phyloP scores from a whole-genome alignment of 2,888 invertebrate species.

The Cephalotes varians region DNA sequence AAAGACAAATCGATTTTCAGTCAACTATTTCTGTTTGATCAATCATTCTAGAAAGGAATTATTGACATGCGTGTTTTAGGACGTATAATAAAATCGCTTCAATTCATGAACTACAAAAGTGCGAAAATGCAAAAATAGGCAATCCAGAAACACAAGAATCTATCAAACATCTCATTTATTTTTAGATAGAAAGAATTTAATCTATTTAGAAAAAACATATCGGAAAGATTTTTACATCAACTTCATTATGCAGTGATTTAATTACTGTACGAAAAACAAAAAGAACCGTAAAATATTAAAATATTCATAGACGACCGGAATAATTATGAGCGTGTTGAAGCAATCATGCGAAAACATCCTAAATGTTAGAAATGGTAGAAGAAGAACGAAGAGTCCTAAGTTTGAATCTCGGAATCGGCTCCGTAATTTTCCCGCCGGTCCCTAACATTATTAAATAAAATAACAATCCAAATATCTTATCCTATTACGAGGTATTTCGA shows the following conservation, averaged over 20 bases:
- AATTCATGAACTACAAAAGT: background rate
- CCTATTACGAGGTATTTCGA: background rate
- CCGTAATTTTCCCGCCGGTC: no score
- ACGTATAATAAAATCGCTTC: constrained; percentile 1
- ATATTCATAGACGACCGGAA: no score
- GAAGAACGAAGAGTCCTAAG: no score
- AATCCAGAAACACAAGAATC: background rate
- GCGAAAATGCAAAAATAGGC: background rate
- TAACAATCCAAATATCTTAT: background rate
- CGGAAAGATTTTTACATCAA: background rate
- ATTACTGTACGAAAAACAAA: no score
- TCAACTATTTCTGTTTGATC: constrained; percentile 35
- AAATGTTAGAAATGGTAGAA: no score
- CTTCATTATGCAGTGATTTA: background rate
- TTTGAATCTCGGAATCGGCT: no score
- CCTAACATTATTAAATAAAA: constrained; percentile 1
- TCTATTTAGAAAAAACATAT: background rate
- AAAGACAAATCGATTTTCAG: background rate
- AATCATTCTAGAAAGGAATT: constrained; percentile 13
- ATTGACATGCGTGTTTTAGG: background rate
- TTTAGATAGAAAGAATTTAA: background rate
- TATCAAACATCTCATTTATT: background rate
- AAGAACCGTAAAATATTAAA: no score
- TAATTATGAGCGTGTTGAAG: no score
- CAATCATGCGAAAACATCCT: no score